Base-by-base conservation (phyloP, 2,113 vertebrate genomes). In the Istiophorus platypterus region DNA sequence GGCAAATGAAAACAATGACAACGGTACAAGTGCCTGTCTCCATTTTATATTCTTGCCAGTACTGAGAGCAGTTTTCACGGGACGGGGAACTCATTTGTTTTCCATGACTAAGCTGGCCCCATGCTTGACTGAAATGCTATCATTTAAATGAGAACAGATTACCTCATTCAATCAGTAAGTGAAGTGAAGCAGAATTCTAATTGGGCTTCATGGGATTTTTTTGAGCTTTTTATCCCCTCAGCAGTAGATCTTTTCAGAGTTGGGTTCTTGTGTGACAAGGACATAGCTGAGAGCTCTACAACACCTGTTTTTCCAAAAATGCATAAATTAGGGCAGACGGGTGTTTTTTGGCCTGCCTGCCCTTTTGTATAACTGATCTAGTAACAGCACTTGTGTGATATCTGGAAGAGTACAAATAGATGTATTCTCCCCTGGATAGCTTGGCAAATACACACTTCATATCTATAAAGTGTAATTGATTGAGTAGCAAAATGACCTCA, bases 131-230 rank as follows among this genome's bases (percentile, higher is more conserved):
- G 79, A 87, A 91, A 92, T 62, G 85, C 88, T 86, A 91, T 91
- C 73, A 89, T 93, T 91, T 92, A 91, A 92, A 93, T 89, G 81
- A 91, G 84, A 84, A 91, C 87, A 92, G 81, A 91, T 94, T 91
- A 91, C 87, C 82, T 87, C 75, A 82, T 93, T 91, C 92, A 93
- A 85, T 92, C 91, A 89, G 80, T 76, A 91, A 92, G 79, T 88
- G 84, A 89, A 89, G 89, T 86, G 88, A 81, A 89, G 88, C 85
- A 88, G 81, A 78, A 89, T 85, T 87, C 85, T 93, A 94, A 95
- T 94, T 94, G 91, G 75, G 88, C 86, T 89, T 87, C 78, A n/a
- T 84, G 58, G 76, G 74, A 88, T 86, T 78, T 65, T 84, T 59
- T 39, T 51, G 18, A 2, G 7, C 37, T 41, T 77, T 78, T 47